Conservation (phyloP, 2,888 invertebrate species). For the Heteromurus nitidus region DNA sequence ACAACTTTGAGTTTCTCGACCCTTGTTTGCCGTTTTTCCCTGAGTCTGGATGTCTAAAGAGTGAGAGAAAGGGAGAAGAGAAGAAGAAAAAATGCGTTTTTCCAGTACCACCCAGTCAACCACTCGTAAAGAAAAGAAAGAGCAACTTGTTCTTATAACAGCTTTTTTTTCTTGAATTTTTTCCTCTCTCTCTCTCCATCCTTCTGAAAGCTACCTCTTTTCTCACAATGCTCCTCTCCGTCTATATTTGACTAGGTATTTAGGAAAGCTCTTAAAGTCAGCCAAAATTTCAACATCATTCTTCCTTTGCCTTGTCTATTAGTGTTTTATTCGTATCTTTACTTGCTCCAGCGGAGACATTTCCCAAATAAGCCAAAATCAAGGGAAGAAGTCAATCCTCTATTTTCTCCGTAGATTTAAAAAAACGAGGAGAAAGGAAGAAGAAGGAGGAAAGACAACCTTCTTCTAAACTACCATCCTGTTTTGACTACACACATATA, state of each 20-base stretch:
- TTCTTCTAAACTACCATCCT: neutral
- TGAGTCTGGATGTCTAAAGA: no score
- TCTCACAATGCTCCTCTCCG: neutral
- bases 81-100: constrained; percentile 40
- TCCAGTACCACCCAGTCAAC: no score
- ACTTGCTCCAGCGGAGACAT: constrained; percentile 34
- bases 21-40: constrained; percentile 9
- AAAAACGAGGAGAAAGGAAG: neutral
- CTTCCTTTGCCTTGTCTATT: constrained; percentile 63
- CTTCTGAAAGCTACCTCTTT: no score
- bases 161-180: neutral
- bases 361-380: constrained; percentile 53
- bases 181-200: neutral
- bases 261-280: constrained; percentile 60
- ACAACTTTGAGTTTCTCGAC: constrained; percentile 31
- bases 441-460: neutral
- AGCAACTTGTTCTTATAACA: neutral
- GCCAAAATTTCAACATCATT: constrained; percentile 64
- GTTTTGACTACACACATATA: constrained; percentile 9
- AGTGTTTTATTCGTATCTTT: constrained; percentile 59
- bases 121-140: neutral
- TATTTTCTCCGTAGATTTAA: constrained; percentile 27
- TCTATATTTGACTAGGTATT: constrained; percentile 33
- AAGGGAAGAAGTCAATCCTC: constrained; percentile 59
- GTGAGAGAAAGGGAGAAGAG: no score